phyloP scores from a whole-genome alignment of 2,888 invertebrate genomes.

The Monopis laevigella region DNA sequence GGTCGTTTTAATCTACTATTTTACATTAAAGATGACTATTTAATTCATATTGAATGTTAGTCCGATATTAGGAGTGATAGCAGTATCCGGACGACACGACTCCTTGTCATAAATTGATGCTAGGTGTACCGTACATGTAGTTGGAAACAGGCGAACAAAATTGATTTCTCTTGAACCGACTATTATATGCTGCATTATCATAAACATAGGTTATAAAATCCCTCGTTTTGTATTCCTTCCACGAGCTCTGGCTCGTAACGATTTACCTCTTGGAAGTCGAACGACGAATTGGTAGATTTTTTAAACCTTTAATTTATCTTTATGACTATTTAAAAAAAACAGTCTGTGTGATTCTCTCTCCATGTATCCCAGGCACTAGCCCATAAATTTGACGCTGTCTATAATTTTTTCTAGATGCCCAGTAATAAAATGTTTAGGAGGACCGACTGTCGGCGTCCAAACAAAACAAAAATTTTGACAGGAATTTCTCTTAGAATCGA shows the following conservation, averaged over 20 bases:
- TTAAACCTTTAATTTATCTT: no score
- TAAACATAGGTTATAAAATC: slow-evolving; percentile 26
- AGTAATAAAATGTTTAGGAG: slow-evolving; percentile 8
- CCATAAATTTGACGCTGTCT: slow-evolving; percentile 24
- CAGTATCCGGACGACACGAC: no score
- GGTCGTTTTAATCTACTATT: no score
- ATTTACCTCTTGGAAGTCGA: slow-evolving; percentile 18
- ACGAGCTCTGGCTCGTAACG: slow-evolving; percentile 14
- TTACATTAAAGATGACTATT: no score
- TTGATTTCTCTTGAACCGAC: slow-evolving; percentile 16
- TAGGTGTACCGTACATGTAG: slow-evolving; percentile 7
- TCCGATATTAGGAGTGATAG: no score
- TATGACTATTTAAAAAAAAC: no score
- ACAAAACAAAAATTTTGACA: slow-evolving; percentile 15
- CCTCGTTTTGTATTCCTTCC: slow-evolving; percentile 21
- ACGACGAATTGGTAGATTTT: slow-evolving; percentile 12
- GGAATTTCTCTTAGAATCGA: slow-evolving; percentile 31
- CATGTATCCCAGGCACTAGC: background rate
- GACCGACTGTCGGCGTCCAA: slow-evolving; percentile 9
- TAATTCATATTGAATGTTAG: no score
- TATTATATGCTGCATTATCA: slow-evolving; percentile 26
- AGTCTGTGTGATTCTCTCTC: background rate
- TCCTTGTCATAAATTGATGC: slow-evolving; percentile 3
- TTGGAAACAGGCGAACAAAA: slow-evolving; percentile 14
- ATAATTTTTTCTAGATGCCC: slow-evolving; percentile 23